Base-by-base conservation (phyloP, 2,888 invertebrate species). In the Octonoba sinensis region DNA sequence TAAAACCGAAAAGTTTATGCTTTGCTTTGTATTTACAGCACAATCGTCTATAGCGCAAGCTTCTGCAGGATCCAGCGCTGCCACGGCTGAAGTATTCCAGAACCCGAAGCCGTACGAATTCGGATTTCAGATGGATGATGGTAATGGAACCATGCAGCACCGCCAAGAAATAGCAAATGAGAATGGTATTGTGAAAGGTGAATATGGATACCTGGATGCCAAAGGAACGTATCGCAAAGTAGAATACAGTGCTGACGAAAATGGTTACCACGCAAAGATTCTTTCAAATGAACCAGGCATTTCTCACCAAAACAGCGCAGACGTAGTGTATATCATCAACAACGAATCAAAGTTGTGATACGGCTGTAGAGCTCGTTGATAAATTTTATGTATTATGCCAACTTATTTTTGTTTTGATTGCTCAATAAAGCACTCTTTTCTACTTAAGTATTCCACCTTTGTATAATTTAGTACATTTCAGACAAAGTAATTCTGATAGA, bases 251-350 rank as follows among this genome's bases (percentile, higher is more conserved):
- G 81, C 81, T 18, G 81, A 64, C 24, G 69, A 81, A 57, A 81
- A 73, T 49, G 81, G 81, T 22, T 82, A 65, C 57, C 81, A 65
- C 22, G 82, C 67, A 16, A 75, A 71, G 64, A 71, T 82, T 12
- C 57, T 59, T n/a, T 75, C 70, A 46, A 75, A 82, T 36, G 82
- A 82, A 49, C 81, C 81, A 15, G 81, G 81, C 44, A 64, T 82
- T 16, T 54, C 64, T n/a, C 62, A 74, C 49, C 81, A 81, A 59
- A 81, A 81, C 36, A 74, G 70, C 36, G 70, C 81, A 22, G 64
- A 74, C 70, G 81, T 74, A 47, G 44, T 81, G 12, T 74, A 70
- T 57, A 73, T 78, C 49, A 65, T 70, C 27, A 27, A 60, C 13
- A 13, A 54, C 3, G 36, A 36, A 36, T 11, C 4, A 6, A 36